A percentile compares a stretch with the other conserved stretches of the same genome.
Conservation (phyloP, 2,888 invertebrate species). For the Nephrotoma guestfalica region DNA sequence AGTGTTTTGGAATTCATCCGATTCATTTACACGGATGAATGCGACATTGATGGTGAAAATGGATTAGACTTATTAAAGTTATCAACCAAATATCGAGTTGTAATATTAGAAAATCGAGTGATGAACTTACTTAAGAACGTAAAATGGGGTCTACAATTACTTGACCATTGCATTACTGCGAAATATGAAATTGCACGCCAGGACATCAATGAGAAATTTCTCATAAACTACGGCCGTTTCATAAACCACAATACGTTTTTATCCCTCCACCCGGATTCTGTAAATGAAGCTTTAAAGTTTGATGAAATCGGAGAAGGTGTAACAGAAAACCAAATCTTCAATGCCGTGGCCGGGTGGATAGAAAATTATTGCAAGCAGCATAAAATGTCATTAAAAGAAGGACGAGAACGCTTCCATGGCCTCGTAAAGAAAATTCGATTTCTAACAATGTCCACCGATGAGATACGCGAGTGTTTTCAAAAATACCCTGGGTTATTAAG, state of each 20-base stretch:
- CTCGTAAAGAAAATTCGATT: background rate
- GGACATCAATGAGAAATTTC: background rate
- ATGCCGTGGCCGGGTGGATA: background rate
- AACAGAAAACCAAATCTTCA: background rate
- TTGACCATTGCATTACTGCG: background rate
- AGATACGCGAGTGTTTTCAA: background rate
- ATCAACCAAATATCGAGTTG: background rate
- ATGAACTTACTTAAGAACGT: background rate
- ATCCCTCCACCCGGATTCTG: background rate
- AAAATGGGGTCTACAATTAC: background rate
- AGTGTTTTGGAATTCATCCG: background rate
- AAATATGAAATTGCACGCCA: background rate
- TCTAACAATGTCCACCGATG: background rate
- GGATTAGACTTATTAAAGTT: background rate
- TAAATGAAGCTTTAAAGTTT: background rate
- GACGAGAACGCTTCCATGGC: background rate
- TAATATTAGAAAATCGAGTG: background rate
- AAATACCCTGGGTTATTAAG: background rate
- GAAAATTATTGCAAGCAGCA: background rate
- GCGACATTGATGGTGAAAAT: background rate
- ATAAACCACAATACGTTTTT: background rate
- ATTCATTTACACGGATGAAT: background rate
- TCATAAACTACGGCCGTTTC: background rate
- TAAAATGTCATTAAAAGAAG: background rate
- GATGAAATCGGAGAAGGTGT: background rate